phyloP scores from a whole-genome alignment of 2,888 invertebrate genomes.

The Xestia rhomboidea region DNA sequence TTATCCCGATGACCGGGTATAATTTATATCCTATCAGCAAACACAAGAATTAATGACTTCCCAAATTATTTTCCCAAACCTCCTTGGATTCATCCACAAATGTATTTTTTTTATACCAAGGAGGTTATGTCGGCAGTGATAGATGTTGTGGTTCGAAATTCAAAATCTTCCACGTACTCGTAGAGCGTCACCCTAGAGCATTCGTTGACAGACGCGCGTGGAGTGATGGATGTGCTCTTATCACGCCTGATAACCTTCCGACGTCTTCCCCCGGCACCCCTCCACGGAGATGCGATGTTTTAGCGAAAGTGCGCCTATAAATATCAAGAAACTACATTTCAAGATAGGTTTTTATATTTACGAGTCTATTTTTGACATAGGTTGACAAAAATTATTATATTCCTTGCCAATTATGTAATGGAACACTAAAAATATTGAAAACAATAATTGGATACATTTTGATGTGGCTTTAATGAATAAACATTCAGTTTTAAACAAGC shows the following conservation, averaged over 20 bases:
- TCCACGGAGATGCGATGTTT: slow-evolving; percentile 69
- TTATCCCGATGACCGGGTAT: slow-evolving; percentile 15
- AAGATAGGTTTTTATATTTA: slow-evolving; percentile 2
- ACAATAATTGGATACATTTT: background rate
- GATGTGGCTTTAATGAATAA: background rate
- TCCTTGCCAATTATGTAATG: background rate
- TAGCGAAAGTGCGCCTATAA: slow-evolving; percentile 75
- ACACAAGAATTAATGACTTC: slow-evolving; percentile 10
- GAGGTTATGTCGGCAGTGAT: slow-evolving; percentile 59
- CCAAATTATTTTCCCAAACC: background rate
- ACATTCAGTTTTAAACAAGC: background rate
- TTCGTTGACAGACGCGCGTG: slow-evolving; percentile 75
- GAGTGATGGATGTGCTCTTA: slow-evolving; percentile 88
- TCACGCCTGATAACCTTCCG: slow-evolving; percentile 88
- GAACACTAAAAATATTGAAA: background rate
- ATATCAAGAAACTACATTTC: slow-evolving; percentile 43
- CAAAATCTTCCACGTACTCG: slow-evolving; percentile 81
- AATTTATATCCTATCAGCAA: slow-evolving; percentile 10
- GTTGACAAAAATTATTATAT: background rate
- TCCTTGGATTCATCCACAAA: slow-evolving; percentile 5
- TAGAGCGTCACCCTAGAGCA: slow-evolving; percentile 69
- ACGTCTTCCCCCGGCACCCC: slow-evolving; percentile 74
- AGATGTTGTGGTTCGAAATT: slow-evolving; percentile 61
- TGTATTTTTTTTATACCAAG: slow-evolving; percentile 6
- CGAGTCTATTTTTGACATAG: background rate